Percentiles rank a stretch among this genome's conserved stretches.
Evolutionary conservation across 2,888 invertebrate genomes (phyloP).

Genomic region (Thymelicus sylvestris): DNA sequence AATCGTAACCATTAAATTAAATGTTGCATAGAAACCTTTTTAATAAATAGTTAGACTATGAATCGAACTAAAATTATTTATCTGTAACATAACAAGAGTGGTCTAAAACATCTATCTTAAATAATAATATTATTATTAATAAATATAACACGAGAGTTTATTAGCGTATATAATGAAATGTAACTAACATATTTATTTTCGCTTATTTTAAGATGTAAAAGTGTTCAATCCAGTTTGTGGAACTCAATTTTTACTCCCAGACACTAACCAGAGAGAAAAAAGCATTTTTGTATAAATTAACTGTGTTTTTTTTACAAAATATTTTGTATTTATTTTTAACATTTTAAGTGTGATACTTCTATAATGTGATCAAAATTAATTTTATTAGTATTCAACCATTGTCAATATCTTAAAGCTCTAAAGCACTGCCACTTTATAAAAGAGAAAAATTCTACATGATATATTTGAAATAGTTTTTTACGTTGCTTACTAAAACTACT

Average conservation of each 20-base stretch:
- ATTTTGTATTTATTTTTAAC: too few relatives aligned
- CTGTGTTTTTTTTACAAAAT: slow-evolving; percentile 13
- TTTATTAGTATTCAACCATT: too few relatives aligned
- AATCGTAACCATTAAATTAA: too few relatives aligned
- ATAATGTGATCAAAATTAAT: too few relatives aligned
- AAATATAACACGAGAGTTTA: slow-evolving; percentile 45
- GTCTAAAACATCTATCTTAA: not conserved
- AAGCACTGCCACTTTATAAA: too few relatives aligned
- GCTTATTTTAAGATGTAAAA: slow-evolving; percentile 62
- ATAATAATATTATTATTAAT: slow-evolving; percentile 23
- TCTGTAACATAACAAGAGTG: slow-evolving; percentile 22
- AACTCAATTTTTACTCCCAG: slow-evolving; percentile 23
- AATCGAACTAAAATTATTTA: not conserved
- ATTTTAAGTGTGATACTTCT: too few relatives aligned
- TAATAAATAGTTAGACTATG: too few relatives aligned
- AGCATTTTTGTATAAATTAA: slow-evolving; percentile 38
- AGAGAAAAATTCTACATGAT: too few relatives aligned
- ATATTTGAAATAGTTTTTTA: too few relatives aligned
- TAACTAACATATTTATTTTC: slow-evolving; percentile 78
- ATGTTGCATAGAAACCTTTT: too few relatives aligned
- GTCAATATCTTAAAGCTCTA: too few relatives aligned
- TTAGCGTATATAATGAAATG: slow-evolving; percentile 53
- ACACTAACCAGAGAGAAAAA: slow-evolving; percentile 51
- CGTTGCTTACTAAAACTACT: too few relatives aligned
- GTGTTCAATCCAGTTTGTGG: slow-evolving; percentile 16